These are phyloP conservation scores for Heliconius charithonia DNA, from an alignment of 2,888 invertebrate genomes.

Conservation along the genomic window DNA sequence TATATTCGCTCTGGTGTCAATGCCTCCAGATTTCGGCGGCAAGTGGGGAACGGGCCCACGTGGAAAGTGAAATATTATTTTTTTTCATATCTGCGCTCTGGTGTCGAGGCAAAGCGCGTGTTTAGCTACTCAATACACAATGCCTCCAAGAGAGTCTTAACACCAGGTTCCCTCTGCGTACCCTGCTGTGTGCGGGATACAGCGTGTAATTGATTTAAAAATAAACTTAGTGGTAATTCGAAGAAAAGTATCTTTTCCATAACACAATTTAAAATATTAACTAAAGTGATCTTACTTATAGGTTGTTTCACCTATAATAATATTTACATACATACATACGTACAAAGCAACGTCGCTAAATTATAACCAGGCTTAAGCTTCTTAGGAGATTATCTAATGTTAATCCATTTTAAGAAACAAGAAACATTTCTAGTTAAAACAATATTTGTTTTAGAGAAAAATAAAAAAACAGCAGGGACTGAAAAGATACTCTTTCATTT, in stretches of 20 bases:
- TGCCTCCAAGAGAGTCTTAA: too few relatives aligned
- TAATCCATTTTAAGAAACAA: conserved; percentile 36
- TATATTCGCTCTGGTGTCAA: too few relatives aligned
- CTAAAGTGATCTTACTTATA: not conserved
- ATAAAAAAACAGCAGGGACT: not conserved
- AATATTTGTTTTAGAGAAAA: not conserved
- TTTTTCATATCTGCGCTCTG: not conserved
- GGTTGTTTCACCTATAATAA: not conserved
- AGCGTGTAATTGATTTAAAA: not conserved
- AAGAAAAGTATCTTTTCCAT: not conserved
- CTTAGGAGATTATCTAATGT: conserved; percentile 25
- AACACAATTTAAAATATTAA: not conserved
- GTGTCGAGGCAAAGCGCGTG: too few relatives aligned
- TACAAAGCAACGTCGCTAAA: conserved; percentile 10
- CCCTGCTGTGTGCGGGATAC: too few relatives aligned
- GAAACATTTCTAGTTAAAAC: conserved; percentile 21
- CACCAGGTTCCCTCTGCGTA: too few relatives aligned
- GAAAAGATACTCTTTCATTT: not conserved
- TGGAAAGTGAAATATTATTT: too few relatives aligned
- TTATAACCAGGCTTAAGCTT: conserved; percentile 21
- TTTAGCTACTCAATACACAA: too few relatives aligned
- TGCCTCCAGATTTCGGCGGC: too few relatives aligned
- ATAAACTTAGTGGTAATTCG: not conserved
- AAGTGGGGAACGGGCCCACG: too few relatives aligned
- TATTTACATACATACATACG: not conserved